These are phyloP conservation scores for Enteromius viviparus DNA, from an alignment of 2,797 vertebrate genomes.

Conservation along the genomic window DNA sequence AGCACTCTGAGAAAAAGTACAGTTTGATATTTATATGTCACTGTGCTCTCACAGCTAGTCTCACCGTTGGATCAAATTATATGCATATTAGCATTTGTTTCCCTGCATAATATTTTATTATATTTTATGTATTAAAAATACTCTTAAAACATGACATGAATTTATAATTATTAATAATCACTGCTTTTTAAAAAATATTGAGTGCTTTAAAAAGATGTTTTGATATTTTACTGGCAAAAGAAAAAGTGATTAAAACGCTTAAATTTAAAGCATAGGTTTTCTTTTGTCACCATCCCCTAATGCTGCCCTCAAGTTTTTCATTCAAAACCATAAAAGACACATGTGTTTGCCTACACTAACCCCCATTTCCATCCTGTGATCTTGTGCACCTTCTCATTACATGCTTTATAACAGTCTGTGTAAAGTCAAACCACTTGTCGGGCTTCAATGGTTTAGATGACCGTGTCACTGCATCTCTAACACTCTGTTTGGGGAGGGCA, in stretches of 20 bases:
- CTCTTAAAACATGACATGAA: not conserved
- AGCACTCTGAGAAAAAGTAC: not conserved
- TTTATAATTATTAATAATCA: not conserved
- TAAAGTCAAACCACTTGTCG: constrained; percentile 36
- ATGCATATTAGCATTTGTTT: not conserved
- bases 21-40: constrained; percentile 11
- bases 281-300: not conserved
- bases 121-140: too few relatives aligned
- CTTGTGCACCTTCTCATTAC: constrained; percentile 40
- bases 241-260: not conserved
- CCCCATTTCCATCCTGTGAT: constrained; percentile 36
- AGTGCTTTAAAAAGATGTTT: not conserved
- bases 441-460: constrained; percentile 11
- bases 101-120: not conserved
- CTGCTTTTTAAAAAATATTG: not conserved
- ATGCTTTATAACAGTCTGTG: constrained; percentile 30
- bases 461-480: constrained; percentile 42
- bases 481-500: constrained; percentile 33
- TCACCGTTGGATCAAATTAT: not conserved
- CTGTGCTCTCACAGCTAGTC: not conserved
- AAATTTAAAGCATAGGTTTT: not conserved
- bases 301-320: constrained; percentile 3
- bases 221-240: not conserved
- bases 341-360: constrained; percentile 41
- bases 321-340: constrained; percentile 24